Evolutionary conservation across 2,113 vertebrate species (phyloP).

Genomic region (Microtus pennsylvanicus): DNA sequence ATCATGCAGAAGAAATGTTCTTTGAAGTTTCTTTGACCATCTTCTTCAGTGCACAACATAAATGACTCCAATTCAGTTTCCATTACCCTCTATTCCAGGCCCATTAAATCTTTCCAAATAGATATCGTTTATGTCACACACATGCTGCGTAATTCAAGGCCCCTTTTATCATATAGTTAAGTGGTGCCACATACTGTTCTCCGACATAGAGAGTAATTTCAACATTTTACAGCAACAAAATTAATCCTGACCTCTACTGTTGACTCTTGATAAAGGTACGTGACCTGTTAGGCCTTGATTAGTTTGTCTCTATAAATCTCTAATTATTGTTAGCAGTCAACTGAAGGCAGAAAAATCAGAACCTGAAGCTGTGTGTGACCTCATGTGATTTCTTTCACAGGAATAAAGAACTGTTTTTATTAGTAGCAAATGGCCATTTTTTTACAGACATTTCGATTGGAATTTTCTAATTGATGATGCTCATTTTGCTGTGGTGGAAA

Average conservation of each 20-base stretch:
- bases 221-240: slow-evolving; percentile 84
- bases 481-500: not conserved
- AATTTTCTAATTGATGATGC: slow-evolving; percentile 49
- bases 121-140: slow-evolving; percentile 82
- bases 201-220: slow-evolving; percentile 82
- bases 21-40: slow-evolving; percentile 77
- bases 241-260: slow-evolving; percentile 77
- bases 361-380: slow-evolving; percentile 51
- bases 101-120: slow-evolving; percentile 86
- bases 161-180: slow-evolving; percentile 84
- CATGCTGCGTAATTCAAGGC: slow-evolving; percentile 67
- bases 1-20: slow-evolving; percentile 3
- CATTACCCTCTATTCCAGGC: slow-evolving; percentile 82
- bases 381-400: slow-evolving; percentile 25
- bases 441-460: slow-evolving; percentile 31
- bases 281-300: slow-evolving; percentile 77
- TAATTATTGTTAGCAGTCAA: slow-evolving; percentile 78
- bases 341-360: slow-evolving; percentile 69
- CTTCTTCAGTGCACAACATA: slow-evolving; percentile 72
- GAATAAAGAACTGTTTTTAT: slow-evolving; percentile 53
- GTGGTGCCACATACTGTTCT: slow-evolving; percentile 71
- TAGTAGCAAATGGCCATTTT: slow-evolving; percentile 57
- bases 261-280: slow-evolving; percentile 69
- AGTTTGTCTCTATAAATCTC: slow-evolving; percentile 66
- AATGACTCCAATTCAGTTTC: slow-evolving; percentile 84